Base-by-base conservation (phyloP, 2,113 vertebrate species). In the Clarias gariepinus region DNA sequence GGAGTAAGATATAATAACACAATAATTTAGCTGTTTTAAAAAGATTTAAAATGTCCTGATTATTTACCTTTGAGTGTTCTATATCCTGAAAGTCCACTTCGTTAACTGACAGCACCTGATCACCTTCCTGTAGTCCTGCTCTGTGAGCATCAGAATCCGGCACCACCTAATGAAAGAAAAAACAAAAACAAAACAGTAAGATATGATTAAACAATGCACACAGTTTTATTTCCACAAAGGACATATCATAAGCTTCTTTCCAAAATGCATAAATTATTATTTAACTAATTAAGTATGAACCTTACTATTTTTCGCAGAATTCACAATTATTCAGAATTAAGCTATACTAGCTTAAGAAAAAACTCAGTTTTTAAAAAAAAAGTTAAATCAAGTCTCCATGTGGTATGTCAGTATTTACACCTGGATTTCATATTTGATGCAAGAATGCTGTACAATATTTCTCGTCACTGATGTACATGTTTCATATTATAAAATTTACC, bases 51-150 rank as follows among this genome's bases (percentile, higher is more conserved):
- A 74, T 7, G 12, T n/a, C 11, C 11, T 23, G 71, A 52, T 13
- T 1, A 78, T 95, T 94, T 89, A 98, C 98, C 95, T 96, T 97
- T 85, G 97, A 97, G 92, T 99, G 98, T 83, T 99, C 98, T 60
- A 99, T 99, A 90, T 99, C 98, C 94, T 99, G 98, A 91, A 99
- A 99, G 94, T 99, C 98, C 63, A 98, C 97, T 1, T 99, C 97
- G 18, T 99, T 99, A 52, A 99, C 98, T 0, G 97, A 97, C 2
- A 99, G 95, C 74, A 99, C 98, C 93, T 99, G 98, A 92, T 99
- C 98, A 52, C 98, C 98, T 87, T 99, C 98, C 93, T 99, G 98
- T 57, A 99, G 95, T 52, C 98, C 98, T 2, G 97, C 98, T 88
- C 96, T 94, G 90, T 99, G 97, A 0, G 98, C 97, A 2, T 99